Evolutionary conservation across 35 echinoderm and acorn worm species (phyloP), one percentile per base, ranked within the genome.

Genomic region (Apostichopus parvimensis): DNA sequence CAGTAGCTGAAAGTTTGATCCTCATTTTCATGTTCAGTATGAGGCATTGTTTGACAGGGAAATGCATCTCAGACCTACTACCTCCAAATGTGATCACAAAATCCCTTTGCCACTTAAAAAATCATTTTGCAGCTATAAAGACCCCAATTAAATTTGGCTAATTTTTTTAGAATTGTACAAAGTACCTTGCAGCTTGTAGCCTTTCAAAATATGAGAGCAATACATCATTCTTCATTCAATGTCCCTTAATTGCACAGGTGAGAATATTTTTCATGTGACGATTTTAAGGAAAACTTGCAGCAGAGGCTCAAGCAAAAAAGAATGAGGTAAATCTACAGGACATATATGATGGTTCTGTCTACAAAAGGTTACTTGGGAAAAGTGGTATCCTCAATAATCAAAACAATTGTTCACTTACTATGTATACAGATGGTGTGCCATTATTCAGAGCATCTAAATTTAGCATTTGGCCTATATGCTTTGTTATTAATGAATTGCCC

Each of bases 391-490:
- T 79, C 10, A 23, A 8, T 45, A 79, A 79, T 25, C 18, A n/a
- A 21, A 23, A 21, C 10, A 21, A 79, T 23, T 79, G 18, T 21
- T 79, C 77, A 23, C 21, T 79, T 10, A 79, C 21, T 22, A 21
- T 21, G 14, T 79, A 79, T 79, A 79, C 77, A 5, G 77, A 79
- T 21, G 77, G 77, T 23, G 77, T 79, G 13, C 77, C 77, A 23
- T 5, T 79, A 3, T 79, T 79, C 8, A 15, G 24, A 8, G 18
- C 77, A 4, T 79, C 77, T 4, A 79, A 79, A 25, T 79, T n/a
- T 79, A 79, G 77, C 8, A 79, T 79, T n/a, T 79, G 77, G 25
- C 77, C 77, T 10, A 23, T 79, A 5, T 79, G 24, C 18, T 79
- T 79, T 23, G 20, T 79, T 4, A 79, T 79, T 5, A 79, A 79